These are phyloP conservation scores for Stigmatopora nigra DNA, from an alignment of 2,113 vertebrate species.

Conservation along the genomic window DNA sequence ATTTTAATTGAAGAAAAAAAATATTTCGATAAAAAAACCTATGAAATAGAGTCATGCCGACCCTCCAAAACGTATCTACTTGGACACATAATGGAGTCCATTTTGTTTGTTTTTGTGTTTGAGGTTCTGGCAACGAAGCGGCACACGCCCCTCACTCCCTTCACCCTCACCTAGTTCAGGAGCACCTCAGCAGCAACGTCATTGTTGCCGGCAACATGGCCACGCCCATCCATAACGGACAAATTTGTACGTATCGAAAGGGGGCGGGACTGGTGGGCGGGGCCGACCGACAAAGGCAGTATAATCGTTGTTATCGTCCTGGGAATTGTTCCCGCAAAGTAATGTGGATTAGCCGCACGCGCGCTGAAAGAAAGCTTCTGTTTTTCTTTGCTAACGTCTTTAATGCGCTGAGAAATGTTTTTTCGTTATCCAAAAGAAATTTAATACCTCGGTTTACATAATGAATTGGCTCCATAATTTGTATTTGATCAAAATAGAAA, in stretches of 20 bases:
- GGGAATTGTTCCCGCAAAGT: constrained; percentile 54
- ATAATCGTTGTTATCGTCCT: constrained; percentile 50
- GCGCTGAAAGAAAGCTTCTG: constrained; percentile 62
- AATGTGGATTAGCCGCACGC: constrained; percentile 63
- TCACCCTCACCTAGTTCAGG: constrained; percentile 94
- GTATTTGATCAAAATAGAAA: too few species aligned
- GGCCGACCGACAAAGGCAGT: constrained; percentile 34
- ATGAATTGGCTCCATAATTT: too few species aligned
- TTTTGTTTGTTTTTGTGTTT: constrained; percentile 14
- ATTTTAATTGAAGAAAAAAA: too few species aligned
- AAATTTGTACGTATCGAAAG: constrained; percentile 85
- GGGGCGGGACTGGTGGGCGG: constrained; percentile 20
- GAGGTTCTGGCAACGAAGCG: constrained; percentile 87
- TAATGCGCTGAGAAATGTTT: constrained; percentile 55
- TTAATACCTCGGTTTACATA: too few species aligned
- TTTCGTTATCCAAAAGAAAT: not conserved
- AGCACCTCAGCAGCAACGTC: constrained; percentile 91
- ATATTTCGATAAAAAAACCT: too few species aligned
- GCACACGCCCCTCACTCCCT: constrained; percentile 88
- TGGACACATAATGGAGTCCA: too few species aligned
- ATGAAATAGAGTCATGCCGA: too few species aligned
- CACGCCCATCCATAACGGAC: constrained; percentile 87
- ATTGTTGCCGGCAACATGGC: constrained; percentile 88
- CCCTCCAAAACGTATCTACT: too few species aligned
- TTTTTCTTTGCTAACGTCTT: constrained; percentile 62